Percentiles rank a stretch among this genome's conserved stretches.
These are phyloP conservation scores for Falco concolor DNA, from an alignment of 2,797 vertebrate species.

Conservation along the genomic window DNA sequence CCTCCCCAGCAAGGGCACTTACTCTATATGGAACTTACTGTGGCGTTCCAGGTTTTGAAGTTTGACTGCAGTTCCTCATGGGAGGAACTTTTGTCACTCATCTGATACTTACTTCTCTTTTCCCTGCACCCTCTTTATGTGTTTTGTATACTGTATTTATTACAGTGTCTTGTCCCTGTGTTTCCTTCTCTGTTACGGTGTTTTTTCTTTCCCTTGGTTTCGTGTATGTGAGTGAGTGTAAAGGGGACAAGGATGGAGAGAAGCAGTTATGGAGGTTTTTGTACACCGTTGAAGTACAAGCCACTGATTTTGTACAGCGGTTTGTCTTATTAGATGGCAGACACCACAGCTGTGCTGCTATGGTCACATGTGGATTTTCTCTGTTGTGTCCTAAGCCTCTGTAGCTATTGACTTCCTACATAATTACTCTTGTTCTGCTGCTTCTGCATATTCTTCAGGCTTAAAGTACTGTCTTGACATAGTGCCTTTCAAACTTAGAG, in stretches of 20 bases:
- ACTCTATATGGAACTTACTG: not conserved
- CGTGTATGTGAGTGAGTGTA: not conserved
- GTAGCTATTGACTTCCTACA: not conserved
- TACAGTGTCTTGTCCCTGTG: not conserved
- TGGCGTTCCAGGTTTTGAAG: not conserved
- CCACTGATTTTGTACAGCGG: not conserved
- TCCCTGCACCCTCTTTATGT: not conserved
- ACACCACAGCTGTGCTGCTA: not conserved
- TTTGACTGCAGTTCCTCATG: not conserved
- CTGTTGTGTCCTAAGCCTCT: not conserved
- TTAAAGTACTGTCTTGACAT: not conserved
- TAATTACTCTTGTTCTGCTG: not conserved
- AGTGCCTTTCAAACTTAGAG: not conserved
- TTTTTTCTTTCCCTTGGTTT: not conserved
- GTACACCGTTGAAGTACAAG: not conserved
- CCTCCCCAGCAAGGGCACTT: not conserved
- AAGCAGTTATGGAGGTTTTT: not conserved
- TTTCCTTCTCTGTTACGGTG: not conserved
- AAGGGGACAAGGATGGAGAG: not conserved
- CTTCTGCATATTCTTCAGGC: not conserved
- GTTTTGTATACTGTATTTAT: not conserved
- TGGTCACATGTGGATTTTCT: not conserved
- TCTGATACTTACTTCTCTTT: not conserved
- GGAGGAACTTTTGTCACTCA: not conserved
- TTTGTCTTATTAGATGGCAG: not conserved